Evolutionary conservation across 92 coral and sea anemone genomes (phyloP), one percentile per base, ranked within the genome.

Genomic region (Galaxea fascicularis): DNA sequence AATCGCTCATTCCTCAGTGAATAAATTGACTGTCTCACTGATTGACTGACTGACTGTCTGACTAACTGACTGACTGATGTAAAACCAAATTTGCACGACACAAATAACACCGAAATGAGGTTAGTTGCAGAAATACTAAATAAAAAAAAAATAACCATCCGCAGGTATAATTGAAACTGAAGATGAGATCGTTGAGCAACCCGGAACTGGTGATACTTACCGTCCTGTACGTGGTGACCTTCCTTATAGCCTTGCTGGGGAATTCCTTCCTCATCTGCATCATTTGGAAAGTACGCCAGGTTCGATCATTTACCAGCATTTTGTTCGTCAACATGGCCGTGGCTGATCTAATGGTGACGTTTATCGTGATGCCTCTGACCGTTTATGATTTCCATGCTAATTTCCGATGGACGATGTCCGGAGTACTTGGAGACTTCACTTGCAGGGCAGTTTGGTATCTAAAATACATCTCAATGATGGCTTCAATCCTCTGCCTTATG

Each of bases 401-500:
- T 0, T 21, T 12, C n/a, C 16, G 20, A 15, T 82, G 86, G 86
- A 20, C 0, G 58, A 18, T 82, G 11, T 16, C 13, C 0, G 86
- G 70, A 9, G 10, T 28, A 1, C 25, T 60, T 60, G 66, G 31
- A 60, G 28, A 60, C 0, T 7, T 60, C n/a, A 4, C 13, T 1
- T 60, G 66, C 66, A 6, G 0, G 8, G 15, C 29, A 60, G 10
- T 4, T 11, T 10, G 25, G 7, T 60, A 60, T 22, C 1, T 22
- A 1, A 6, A 15, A 26, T 1, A 60, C 1, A 25, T 14, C 24
- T 3, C 66, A 60, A 17, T 13, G 10, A 54, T 24, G 41, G 66
- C 86, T 16, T 82, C 86, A n/a, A 70, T 72, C 30, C 68, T 82
- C 1, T 31, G 86, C 56, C 58, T 82, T 8, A 39, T 45, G 10